Evolutionary conservation across 2,888 invertebrate species (phyloP).

Genomic region (Scrobipalpa atriplicella): DNA sequence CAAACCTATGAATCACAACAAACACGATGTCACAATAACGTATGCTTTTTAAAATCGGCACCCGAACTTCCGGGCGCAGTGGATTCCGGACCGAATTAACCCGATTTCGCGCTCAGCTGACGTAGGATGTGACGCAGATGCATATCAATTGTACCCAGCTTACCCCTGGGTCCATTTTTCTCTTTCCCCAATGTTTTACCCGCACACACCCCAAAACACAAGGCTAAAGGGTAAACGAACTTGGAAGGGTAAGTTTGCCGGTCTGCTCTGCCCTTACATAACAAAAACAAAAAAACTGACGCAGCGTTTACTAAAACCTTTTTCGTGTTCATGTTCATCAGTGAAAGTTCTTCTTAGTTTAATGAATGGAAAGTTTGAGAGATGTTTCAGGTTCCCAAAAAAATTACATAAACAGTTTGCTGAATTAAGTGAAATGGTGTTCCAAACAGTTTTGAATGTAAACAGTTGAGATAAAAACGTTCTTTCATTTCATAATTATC

Average conservation of each 20-base stretch:
- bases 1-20: too few species aligned
- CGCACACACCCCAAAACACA: background rate
- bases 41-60: conserved; percentile 39
- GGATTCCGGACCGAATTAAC: conserved; percentile 47
- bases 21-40: background rate
- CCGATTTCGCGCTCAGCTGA: conserved; percentile 48
- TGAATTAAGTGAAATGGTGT: background rate
- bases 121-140: conserved; percentile 43
- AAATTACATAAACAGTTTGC: background rate
- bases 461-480: background rate
- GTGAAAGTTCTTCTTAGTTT: background rate
- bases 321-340: background rate
- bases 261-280: background rate
- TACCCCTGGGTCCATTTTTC: conserved; percentile 4
- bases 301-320: background rate
- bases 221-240: background rate
- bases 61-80: conserved; percentile 38
- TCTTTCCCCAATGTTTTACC: background rate
- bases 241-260: too few species aligned
- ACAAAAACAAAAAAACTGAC: background rate
- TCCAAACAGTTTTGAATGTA: background rate
- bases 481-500: background rate
- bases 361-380: background rate
- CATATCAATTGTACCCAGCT: conserved; percentile 38
- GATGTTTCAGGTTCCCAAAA: background rate